Conservation (phyloP, 2,797 vertebrate species). For the Microcaecilia unicolor region DNA sequence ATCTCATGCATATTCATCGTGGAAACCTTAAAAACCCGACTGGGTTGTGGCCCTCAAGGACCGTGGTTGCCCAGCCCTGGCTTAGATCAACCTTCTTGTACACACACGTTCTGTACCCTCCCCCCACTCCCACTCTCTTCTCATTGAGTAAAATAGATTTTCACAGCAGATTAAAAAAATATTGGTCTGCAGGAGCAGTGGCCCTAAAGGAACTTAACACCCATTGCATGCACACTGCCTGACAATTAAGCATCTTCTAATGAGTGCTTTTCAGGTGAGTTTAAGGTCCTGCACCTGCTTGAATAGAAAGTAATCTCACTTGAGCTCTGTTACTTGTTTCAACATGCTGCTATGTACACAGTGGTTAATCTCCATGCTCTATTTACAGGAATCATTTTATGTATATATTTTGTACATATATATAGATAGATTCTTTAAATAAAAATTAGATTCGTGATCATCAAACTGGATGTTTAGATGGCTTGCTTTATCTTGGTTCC, state of each 20-base stretch:
- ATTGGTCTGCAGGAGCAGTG: conserved; percentile 3
- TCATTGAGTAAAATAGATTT: background rate
- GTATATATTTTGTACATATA: conserved; percentile 63
- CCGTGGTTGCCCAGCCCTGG: too few species aligned
- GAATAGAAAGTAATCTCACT: conserved; percentile 19
- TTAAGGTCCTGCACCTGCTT: background rate
- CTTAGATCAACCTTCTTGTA: background rate
- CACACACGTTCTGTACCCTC: too few species aligned
- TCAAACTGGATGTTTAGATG: conserved; percentile 32
- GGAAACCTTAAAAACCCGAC: too few species aligned
- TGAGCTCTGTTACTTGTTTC: too few species aligned
- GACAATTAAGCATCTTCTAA: too few species aligned
- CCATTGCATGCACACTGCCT: too few species aligned
- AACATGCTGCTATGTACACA: conserved; percentile 81
- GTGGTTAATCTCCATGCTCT: conserved; percentile 79
- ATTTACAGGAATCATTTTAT: conserved; percentile 48
- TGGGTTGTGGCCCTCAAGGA: too few species aligned
- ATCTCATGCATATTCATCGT: too few species aligned
- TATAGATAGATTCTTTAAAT: conserved; percentile 10
- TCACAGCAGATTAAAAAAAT: conserved; percentile 1
- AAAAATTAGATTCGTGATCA: conserved; percentile 62
- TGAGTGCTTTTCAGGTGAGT: conserved; percentile 6
- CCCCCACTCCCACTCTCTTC: background rate
- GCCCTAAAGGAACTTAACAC: too few species aligned
- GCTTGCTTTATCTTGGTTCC: conserved; percentile 43